A percentile compares a stretch with the other conserved stretches of the same genome.
Evolutionary conservation across 2,113 vertebrate genomes (phyloP).

Genomic region (Eptesicus fuscus): DNA sequence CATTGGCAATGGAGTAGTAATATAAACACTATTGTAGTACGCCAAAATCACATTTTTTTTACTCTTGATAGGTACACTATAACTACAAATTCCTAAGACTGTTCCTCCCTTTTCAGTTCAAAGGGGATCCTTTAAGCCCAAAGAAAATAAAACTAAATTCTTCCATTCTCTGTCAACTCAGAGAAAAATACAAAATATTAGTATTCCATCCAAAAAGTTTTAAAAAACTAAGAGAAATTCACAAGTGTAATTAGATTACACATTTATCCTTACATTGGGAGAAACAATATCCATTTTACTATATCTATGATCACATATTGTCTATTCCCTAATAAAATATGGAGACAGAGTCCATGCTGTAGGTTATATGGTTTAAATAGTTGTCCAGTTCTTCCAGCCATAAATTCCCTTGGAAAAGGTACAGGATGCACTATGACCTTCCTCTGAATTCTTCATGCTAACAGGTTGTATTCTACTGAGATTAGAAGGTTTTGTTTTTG

Average conservation of each 20-base stretch:
- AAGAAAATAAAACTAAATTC: slow-evolving; percentile 17
- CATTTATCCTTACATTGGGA: not conserved
- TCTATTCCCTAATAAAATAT: not conserved
- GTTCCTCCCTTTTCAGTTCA: not conserved
- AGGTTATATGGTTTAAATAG: not conserved
- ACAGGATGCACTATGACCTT: not conserved
- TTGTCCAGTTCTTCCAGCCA: not conserved
- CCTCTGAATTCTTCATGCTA: slow-evolving; percentile 3
- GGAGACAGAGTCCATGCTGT: not conserved
- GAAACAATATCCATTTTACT: not conserved
- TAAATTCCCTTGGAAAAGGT: not conserved
- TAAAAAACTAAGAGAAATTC: slow-evolving; percentile 18
- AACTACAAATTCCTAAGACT: not conserved
- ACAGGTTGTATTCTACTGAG: not conserved
- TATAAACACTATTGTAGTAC: not conserved
- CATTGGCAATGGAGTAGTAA: not conserved
- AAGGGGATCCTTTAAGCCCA: not conserved
- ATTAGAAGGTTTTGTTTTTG: not conserved
- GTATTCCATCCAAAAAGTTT: not conserved
- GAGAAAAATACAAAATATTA: not conserved
- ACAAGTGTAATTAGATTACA: not conserved
- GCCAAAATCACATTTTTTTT: not conserved
- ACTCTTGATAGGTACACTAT: not conserved
- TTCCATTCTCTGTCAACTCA: not conserved
- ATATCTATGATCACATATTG: not conserved